Base-by-base conservation (phyloP, 1,140 invertebrate genomes). In the Teleopsis dalmanni region DNA sequence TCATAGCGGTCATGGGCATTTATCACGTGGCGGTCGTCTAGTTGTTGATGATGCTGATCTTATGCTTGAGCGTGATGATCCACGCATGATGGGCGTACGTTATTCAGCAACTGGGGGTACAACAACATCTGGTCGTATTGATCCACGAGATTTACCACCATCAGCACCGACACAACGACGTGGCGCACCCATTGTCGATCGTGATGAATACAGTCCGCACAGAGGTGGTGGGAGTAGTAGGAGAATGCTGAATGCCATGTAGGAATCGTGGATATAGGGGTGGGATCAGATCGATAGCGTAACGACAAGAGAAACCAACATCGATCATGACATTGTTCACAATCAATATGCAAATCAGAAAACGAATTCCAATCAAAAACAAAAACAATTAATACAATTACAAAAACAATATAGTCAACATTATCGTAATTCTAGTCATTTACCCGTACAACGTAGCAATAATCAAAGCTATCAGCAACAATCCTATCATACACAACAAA, bases 221-320 rank as follows among this genome's bases (percentile, higher is more conserved):
- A 65, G 68, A 64, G 63, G 65, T 60, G 65, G 65, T 65, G 63
- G 65, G 57, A 71, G 63, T 60, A 69, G 65, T 60, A 66, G 67
- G 58, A 69, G 65, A 67, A 61, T 62, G 55, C 62, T 71, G 52
- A 71, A 71, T 66, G 68, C 68, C 63, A 71, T 71, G 65, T 71
- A 71, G 68, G 68, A 71, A 68, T 71, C 68, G 65, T 70, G 68
- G 65, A 71, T 71, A 67, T 71, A 70, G 65, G 68, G 65, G 63
- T 66, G 67, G 60, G 58, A 66, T 65, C 63, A 62, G 62, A 64
- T 65, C 63, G 64, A 70, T n/a, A n/a, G n/a, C n/a, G n/a, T n/a
- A n/a, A n/a, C n/a, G n/a, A n/a, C n/a, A n/a, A n/a, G n/a, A n/a
- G n/a, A n/a, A n/a, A n/a, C n/a, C n/a, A n/a, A n/a, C n/a, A n/a